Evolutionary conservation across 2,797 vertebrate genomes (phyloP), one percentile per base, ranked within the genome.

Genomic region (Acrossocheilus fasciatus): DNA sequence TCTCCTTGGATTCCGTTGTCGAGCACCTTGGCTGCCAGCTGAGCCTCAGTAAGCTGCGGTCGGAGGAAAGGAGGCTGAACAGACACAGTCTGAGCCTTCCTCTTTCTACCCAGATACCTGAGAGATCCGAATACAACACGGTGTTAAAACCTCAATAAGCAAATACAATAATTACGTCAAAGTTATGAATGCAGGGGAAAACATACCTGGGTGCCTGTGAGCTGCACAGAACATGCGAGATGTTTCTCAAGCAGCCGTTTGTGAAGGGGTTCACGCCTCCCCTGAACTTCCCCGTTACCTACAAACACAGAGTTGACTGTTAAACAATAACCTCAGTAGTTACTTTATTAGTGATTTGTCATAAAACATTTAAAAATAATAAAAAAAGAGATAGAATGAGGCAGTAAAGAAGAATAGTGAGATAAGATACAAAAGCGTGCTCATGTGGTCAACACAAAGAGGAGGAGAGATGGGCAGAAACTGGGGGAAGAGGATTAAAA

Each of bases 241-340:
- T 95, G 0, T 99, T 99, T 87, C 93, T 98, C 95, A 96, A 97
- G 89, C 98, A 99, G 90, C 98, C 98, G 0, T 98, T 97, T 87
- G 98, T 99, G 92, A 99, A 99, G 23, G 98, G 98, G 89, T 99
- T 99, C 30, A 99, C 98, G 0, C 98, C 98, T 43, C 98, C 98
- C 0, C 97, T 94, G 93, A 99, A 99, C 93, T 99, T 99, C 87
- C 98, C 98, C 0, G 98, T 99, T 81, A 99, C 98, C 98, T 99
- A 89, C 2, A 88, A 41, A 76, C 14, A 70, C 26, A 89, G 20
- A 70, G 41, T 45, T 39, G 23, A 78, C 20, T 7, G 72, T 57
- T 57, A 41, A 57, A 23, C 52, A 23, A 43, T 20, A 50, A 50
- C 18, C 9, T 23, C 36, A 76, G 20, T 5, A 52, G 45, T 68